Percentiles rank a stretch among this genome's conserved stretches.
These are phyloP conservation scores for Sturmia bella DNA, from an alignment of 2,888 invertebrate species.

Conservation along the genomic window DNA sequence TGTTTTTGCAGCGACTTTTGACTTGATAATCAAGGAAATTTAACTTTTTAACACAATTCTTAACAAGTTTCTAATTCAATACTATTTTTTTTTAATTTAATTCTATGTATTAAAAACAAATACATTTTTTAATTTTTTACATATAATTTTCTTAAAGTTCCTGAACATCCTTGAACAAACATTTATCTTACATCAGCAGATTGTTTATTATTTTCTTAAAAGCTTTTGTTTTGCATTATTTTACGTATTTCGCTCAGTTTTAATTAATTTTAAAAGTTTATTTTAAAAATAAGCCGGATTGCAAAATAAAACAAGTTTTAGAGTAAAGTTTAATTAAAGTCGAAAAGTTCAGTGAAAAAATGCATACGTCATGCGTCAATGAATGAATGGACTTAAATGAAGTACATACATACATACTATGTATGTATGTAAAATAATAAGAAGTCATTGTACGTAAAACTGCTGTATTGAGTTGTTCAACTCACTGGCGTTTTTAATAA, in stretches of 20 bases:
- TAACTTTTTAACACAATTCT: slow-evolving; percentile 15
- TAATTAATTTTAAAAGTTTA: neutral
- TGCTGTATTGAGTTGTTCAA: slow-evolving; percentile 43
- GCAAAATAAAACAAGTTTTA: slow-evolving; percentile 36
- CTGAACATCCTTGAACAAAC: neutral
- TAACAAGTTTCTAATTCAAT: too few relatives aligned
- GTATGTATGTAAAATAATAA: too few relatives aligned
- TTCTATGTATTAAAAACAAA: neutral
- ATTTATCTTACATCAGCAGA: neutral
- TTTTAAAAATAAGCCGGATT: slow-evolving; percentile 9
- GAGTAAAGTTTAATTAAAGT: slow-evolving; percentile 41
- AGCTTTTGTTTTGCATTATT: neutral
- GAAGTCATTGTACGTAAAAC: slow-evolving; percentile 60
- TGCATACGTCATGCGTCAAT: slow-evolving; percentile 50
- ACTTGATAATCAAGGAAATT: slow-evolving; percentile 18
- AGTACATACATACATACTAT: too few relatives aligned
- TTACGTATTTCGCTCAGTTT: slow-evolving; percentile 1
- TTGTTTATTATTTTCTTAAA: slow-evolving; percentile 17
- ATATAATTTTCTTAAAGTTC: too few relatives aligned
- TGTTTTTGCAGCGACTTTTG: slow-evolving; percentile 57
- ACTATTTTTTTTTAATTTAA: too few relatives aligned
- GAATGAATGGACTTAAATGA: slow-evolving; percentile 33
- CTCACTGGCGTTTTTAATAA: slow-evolving; percentile 36
- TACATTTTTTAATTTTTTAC: too few relatives aligned
- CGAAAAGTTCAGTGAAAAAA: slow-evolving; percentile 44